Evolutionary conservation across 2,113 vertebrate genomes (phyloP).

Genomic region (Excalfactoria chinensis): DNA sequence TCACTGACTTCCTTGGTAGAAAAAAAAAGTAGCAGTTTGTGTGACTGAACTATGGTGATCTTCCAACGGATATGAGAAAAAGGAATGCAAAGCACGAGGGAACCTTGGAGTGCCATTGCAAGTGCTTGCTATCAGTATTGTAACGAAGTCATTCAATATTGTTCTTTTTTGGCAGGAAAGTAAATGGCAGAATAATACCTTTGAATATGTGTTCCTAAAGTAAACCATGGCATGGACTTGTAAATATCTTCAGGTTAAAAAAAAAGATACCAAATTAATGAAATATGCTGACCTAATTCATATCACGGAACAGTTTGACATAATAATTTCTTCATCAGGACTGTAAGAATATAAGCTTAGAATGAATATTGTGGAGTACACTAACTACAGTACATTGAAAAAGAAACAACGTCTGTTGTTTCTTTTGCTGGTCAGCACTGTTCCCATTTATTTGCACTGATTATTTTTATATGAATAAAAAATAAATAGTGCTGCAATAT

Average conservation of each 20-base stretch:
- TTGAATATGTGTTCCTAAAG: background rate
- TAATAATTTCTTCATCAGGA: background rate
- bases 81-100: background rate
- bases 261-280: background rate
- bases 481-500: background rate
- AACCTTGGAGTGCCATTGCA: background rate
- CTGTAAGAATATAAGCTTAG: background rate
- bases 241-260: background rate
- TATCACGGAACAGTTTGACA: background rate
- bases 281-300: background rate
- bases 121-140: background rate
- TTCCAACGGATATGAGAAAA: background rate
- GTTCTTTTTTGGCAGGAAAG: background rate
- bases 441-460: background rate
- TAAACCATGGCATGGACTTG: background rate
- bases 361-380: background rate
- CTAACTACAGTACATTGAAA: background rate
- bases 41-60: background rate
- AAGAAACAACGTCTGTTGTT: background rate
- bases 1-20: background rate
- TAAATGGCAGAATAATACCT: background rate
- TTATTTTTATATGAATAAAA: slow-evolving; percentile 2
- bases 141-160: background rate
- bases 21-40: background rate
- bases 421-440: background rate